Evolutionary conservation across 2,888 invertebrate genomes (phyloP).

Genomic region (Carabus problematicus): DNA sequence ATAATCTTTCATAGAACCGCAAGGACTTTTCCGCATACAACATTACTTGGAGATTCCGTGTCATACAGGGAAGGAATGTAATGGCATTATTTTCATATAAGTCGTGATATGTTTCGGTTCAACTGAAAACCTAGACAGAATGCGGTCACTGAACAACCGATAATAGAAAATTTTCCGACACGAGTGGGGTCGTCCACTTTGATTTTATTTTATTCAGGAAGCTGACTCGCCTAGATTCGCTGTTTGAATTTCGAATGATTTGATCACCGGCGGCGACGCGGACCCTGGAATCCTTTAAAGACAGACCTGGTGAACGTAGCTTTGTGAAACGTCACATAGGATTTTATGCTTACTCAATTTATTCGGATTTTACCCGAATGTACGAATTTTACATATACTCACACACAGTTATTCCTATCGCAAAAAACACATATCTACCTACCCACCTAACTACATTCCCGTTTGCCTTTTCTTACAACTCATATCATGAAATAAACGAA

Average conservation of each 20-base stretch:
- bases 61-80: no score
- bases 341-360: slow-evolving; percentile 20
- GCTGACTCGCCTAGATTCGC: slow-evolving; percentile 16
- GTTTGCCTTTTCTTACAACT: no score
- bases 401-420: no score
- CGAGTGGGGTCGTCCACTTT: slow-evolving; percentile 20
- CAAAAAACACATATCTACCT: no score
- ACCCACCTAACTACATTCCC: no score
- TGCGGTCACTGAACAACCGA: slow-evolving; percentile 10
- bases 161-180: slow-evolving; percentile 17
- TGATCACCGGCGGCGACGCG: slow-evolving; percentile 11
- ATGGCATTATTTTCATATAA: no score
- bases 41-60: no score
- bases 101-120: no score
- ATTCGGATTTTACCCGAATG: slow-evolving; percentile 11
- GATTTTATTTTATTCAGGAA: slow-evolving; percentile 18
- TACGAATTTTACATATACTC: slow-evolving; percentile 14
- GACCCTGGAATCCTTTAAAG: slow-evolving; percentile 11
- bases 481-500: no score
- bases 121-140: not conserved
- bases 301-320: slow-evolving; percentile 17
- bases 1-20: no score
- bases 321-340: slow-evolving; percentile 17
- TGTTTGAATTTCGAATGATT: slow-evolving; percentile 20
- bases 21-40: no score